These are phyloP conservation scores for Scytalopus superciliaris DNA, from an alignment of 2,113 vertebrate species.

Conservation along the genomic window DNA sequence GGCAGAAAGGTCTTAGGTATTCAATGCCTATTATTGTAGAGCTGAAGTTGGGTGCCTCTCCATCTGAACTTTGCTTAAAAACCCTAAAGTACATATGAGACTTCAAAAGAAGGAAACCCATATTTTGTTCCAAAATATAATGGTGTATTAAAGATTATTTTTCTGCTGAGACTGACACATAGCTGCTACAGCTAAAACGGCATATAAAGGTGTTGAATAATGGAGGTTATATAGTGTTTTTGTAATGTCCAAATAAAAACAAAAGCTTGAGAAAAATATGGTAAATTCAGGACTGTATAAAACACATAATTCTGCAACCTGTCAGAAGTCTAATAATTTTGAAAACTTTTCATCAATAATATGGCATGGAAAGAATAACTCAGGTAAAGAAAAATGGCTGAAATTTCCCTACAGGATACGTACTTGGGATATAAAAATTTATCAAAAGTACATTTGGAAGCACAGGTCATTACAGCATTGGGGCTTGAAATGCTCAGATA, in stretches of 20 bases:
- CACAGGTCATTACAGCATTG: slow-evolving; percentile 23
- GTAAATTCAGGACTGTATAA: slow-evolving; percentile 20
- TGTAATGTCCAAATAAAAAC: slow-evolving; percentile 32
- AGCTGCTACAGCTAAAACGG: neutral
- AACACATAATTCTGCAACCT: neutral
- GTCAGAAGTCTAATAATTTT: slow-evolving; percentile 5
- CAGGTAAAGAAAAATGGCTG: slow-evolving; percentile 33
- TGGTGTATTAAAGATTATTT: neutral
- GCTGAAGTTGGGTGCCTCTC: neutral
- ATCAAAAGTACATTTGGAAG: slow-evolving; percentile 44
- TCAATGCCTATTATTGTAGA: neutral
- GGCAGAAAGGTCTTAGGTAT: neutral
- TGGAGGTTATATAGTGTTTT: slow-evolving; percentile 23
- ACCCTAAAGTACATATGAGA: rapidly evolving
- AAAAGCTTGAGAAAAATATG: slow-evolving; percentile 32
- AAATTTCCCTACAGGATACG: slow-evolving; percentile 31
- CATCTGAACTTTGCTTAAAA: neutral
- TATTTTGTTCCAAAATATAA: neutral
- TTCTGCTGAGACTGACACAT: neutral
- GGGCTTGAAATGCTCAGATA: neutral
- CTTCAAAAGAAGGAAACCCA: neutral
- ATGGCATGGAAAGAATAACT: slow-evolving; percentile 36
- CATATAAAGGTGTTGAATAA: slow-evolving; percentile 13
- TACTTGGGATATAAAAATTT: slow-evolving; percentile 21
- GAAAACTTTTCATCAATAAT: slow-evolving; percentile 44